Evolutionary conservation across 2,888 invertebrate genomes (phyloP), one percentile per base, ranked within the genome.

Genomic region (Phrixothrix hirtus): DNA sequence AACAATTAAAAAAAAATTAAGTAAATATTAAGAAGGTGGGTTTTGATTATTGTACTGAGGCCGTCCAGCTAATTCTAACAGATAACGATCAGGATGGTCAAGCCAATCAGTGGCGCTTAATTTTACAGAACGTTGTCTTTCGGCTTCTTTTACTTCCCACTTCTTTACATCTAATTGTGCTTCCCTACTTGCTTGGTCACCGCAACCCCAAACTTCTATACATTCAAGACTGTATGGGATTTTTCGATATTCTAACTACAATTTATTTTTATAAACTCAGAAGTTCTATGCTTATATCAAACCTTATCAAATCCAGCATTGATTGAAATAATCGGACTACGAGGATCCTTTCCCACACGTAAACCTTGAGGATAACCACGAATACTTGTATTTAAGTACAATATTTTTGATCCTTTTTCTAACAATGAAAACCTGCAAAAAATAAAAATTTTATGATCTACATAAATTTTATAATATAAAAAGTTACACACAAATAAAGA

Each of bases 31-130:
- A 4, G 46, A 42, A 7, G 44, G 56, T 72, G 80, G 81, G 69
- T 78, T 82, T 67, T 82, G 81, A 2, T 82, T 83, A 75, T 88
- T 87, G 75, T 91, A 91, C 68, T 88, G 87, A 45, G 87, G 85
- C 15, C 91, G 79, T 9, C 94, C 95, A 1, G 92, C 94, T 69
- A 95, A 78, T 74, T 94, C 92, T 55, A 95, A 77, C 38, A 95
- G 81, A 73, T 95, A 93, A 48, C 95, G 83, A 79, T 97, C 96
- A 0, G 96, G 95, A 78, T 95, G 94, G 71, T 96, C 95, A 70
- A 92, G 83, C 96, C 96, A 97, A 72, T 95, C 95, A 12, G 89
- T 86, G 0, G 93, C 86, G 10, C 88, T 90, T 52, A 95, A 75
- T 72, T 95, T 95, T 5, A 96, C 91, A 68, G 86, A 84, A 43